Base-by-base conservation (phyloP, 2,888 invertebrate species). In the Nephrotoma guestfalica region DNA sequence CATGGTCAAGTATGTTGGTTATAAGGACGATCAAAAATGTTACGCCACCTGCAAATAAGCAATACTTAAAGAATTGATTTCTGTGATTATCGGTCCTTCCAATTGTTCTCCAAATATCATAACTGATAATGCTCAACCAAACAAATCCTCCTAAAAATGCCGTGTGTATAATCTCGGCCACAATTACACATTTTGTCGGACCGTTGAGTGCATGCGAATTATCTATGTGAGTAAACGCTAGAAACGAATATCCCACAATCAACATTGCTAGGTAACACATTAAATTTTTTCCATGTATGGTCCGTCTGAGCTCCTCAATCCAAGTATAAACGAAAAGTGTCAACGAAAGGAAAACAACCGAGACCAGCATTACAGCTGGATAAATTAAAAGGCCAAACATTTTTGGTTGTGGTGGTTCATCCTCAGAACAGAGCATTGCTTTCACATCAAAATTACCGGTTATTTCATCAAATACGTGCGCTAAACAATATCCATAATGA, bases 101-200 rank as follows among this genome's bases (percentile, higher is more conserved):
- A 86, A 86, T 41, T 1, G 86, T 86, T 92, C 96, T 95, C 95
- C 96, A 97, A 89, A 97, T 94, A 90, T 97, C 97, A 90, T 96
- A 95, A 90, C 96, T 96, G 93, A 97, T 97, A 41, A 96, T 95
- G 90, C 96, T 96, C 89, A 97, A 93, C 97, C 97, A 97, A 90
- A 96, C 95, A 92, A 97, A 97, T 88, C 96, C 95, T n/a, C 95
- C 93, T 91, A 96, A 93, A 90, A 96, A 96, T 88, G 94, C 94
- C 40, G 47, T 45, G 40, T 86, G 86, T 6, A 86, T 86, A 47
- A 45, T 40, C 5, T 45, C 30, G 30, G 45, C 45, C 6, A 45
- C 7, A 43, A 43, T 18, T 86, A 45, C 0, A 86, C 30, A 43
- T 87, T 91, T 91, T 0, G 88, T 15, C 0, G 41, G 0, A 6